phyloP scores from a whole-genome alignment of 1,140 invertebrate species.

The Dreissena polymorpha region DNA sequence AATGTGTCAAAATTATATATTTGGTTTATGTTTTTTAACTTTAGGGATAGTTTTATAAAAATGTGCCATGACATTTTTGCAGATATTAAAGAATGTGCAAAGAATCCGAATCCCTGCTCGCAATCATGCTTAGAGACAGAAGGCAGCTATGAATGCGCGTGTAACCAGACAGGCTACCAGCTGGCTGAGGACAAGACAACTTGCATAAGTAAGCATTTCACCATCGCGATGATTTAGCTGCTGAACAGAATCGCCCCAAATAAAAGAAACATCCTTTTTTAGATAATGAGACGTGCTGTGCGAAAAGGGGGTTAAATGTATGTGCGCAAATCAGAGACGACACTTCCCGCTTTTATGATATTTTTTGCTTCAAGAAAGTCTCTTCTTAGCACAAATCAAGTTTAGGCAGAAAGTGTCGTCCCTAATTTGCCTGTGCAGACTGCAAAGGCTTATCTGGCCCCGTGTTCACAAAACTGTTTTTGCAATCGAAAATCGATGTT shows the following conservation, averaged over 20 bases:
- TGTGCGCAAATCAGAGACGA: not conserved
- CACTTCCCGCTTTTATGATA: no score
- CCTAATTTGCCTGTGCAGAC: no score
- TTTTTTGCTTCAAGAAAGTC: no score
- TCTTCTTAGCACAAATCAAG: no score
- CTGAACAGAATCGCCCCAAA: not conserved
- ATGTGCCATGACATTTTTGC: conserved; percentile 1
- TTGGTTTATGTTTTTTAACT: not conserved
- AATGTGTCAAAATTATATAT: not conserved
- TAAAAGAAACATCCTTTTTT: not conserved
- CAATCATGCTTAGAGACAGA: conserved; percentile 20
- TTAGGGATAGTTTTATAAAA: not conserved
- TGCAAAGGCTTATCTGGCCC: no score
- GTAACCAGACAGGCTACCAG: conserved; percentile 16
- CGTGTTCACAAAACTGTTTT: no score
- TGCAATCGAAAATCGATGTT: no score
- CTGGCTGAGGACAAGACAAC: conserved; percentile 37
- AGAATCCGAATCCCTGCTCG: conserved; percentile 15
- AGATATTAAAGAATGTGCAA: conserved; percentile 45
- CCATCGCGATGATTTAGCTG: not conserved
- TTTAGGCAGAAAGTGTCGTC: no score
- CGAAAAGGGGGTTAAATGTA: not conserved
- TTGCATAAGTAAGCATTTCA: conserved; percentile 23
- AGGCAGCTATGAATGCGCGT: conserved; percentile 35
- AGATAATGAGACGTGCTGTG: not conserved